These are phyloP conservation scores for Oryzias curvinotus DNA, from an alignment of 2,113 vertebrate genomes.

Conservation along the genomic window DNA sequence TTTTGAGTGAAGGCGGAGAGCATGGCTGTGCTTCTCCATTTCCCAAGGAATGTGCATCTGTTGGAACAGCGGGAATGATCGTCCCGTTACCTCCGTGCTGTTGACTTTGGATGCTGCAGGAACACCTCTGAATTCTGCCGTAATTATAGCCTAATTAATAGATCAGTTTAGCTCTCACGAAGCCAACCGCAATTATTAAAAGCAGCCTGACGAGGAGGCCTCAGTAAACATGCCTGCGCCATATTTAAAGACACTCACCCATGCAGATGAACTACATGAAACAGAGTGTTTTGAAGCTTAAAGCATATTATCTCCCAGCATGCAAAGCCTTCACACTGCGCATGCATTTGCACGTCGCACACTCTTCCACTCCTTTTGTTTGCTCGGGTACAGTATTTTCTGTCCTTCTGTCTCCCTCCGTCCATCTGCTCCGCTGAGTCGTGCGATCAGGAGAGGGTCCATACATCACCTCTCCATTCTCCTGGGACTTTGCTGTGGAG, in stretches of 20 bases:
- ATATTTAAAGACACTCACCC: neutral
- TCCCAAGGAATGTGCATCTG: too few species aligned
- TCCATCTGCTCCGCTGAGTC: constrained; percentile 72
- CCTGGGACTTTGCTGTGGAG: constrained; percentile 54
- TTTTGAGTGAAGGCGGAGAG: too few species aligned
- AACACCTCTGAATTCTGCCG: too few species aligned
- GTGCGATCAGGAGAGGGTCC: constrained; percentile 58
- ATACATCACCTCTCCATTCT: constrained; percentile 71
- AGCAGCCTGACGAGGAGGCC: too few species aligned
- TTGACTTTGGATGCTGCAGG: too few species aligned
- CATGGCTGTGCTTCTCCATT: too few species aligned
- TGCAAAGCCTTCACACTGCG: constrained; percentile 1
- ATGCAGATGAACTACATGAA: neutral
- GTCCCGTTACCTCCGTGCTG: too few species aligned
- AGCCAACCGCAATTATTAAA: neutral
- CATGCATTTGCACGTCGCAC: neutral
- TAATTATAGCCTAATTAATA: neutral
- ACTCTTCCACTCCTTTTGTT: constrained; percentile 16
- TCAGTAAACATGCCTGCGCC: neutral
- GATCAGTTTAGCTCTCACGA: neutral
- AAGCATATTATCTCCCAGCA: constrained; percentile 14
- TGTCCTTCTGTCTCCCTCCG: constrained; percentile 33
- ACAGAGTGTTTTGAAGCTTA: neutral
- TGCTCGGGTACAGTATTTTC: constrained; percentile 35
- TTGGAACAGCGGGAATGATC: too few species aligned